A percentile compares a stretch with the other conserved stretches of the same genome.
phyloP scores from a whole-genome alignment of 2,797 vertebrate species.

The Buphagus erythrorhynchus region DNA sequence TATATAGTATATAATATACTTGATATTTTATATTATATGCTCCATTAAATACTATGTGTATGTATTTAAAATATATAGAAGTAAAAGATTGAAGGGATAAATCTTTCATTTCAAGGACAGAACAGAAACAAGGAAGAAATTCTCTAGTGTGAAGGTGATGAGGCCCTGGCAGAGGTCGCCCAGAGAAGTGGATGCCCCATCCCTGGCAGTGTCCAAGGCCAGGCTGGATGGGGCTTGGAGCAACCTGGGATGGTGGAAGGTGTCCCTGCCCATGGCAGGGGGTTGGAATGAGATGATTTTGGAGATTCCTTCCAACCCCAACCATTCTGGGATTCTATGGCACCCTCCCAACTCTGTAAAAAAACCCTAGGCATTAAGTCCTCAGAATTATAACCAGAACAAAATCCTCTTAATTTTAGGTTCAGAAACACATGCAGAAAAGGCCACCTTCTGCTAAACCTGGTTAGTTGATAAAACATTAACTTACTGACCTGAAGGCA shows the following conservation, averaged over 20 bases:
- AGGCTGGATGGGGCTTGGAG: rapidly evolving
- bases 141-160: rapidly evolving
- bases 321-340: neutral
- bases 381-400: neutral
- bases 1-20: neutral
- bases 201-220: neutral
- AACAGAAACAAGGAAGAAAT: neutral
- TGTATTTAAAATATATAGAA: neutral
- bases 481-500: neutral
- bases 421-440: neutral
- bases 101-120: neutral
- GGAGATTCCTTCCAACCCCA: neutral
- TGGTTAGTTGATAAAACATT: neutral
- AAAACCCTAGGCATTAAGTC: neutral
- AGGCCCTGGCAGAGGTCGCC: neutral
- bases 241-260: neutral
- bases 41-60: neutral
- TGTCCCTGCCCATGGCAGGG: neutral
- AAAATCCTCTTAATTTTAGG: neutral
- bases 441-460: neutral
- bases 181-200: neutral
- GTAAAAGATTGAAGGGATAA: rapidly evolving
- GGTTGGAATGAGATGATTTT: neutral
- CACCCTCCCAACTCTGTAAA: neutral
- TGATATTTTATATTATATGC: neutral